Evolutionary conservation across 2,797 vertebrate species (phyloP).

Genomic region (Acropternis orthonyx): DNA sequence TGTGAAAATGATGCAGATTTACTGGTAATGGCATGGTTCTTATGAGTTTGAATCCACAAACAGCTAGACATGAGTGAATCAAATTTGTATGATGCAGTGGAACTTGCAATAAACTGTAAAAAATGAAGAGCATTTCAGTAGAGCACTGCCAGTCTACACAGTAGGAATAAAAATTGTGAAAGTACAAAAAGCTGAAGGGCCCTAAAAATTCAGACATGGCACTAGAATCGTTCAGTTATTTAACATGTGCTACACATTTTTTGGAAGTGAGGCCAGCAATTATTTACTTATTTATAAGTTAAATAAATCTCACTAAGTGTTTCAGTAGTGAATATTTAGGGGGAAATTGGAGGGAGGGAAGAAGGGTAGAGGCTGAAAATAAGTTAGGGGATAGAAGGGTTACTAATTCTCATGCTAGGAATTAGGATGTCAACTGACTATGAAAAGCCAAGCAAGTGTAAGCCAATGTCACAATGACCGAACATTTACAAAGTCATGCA

Average conservation of each 20-base stretch:
- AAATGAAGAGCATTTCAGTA: conserved; percentile 80
- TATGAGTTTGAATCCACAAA: conserved; percentile 84
- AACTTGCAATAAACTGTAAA: conserved; percentile 85
- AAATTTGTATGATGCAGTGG: conserved; percentile 86
- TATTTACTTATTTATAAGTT: conserved; percentile 5
- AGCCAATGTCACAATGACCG: conserved; percentile 87
- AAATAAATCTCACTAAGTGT: not conserved
- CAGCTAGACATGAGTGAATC: conserved; percentile 82
- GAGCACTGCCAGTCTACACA: conserved; percentile 73
- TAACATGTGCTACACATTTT: conserved; percentile 61
- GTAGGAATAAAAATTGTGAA: conserved; percentile 63
- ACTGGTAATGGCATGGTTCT: conserved; percentile 62
- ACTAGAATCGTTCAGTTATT: conserved; percentile 51
- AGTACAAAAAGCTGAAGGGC: conserved; percentile 69
- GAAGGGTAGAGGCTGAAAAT: conserved; percentile 21
- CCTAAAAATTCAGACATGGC: conserved; percentile 64
- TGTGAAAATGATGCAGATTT: conserved; percentile 28
- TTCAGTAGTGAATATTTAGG: not conserved
- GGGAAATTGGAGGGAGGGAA: not conserved
- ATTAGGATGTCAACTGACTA: conserved; percentile 80
- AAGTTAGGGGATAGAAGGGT: conserved; percentile 61
- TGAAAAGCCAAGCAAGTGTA: conserved; percentile 94
- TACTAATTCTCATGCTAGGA: conserved; percentile 82
- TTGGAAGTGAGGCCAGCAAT: conserved; percentile 56
- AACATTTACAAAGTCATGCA: conserved; percentile 89